A percentile compares a stretch with the other conserved stretches of the same genome.
These are phyloP conservation scores for Masnerella sp. DNA, from an alignment of 2,888 invertebrate species.

Conservation along the genomic window DNA sequence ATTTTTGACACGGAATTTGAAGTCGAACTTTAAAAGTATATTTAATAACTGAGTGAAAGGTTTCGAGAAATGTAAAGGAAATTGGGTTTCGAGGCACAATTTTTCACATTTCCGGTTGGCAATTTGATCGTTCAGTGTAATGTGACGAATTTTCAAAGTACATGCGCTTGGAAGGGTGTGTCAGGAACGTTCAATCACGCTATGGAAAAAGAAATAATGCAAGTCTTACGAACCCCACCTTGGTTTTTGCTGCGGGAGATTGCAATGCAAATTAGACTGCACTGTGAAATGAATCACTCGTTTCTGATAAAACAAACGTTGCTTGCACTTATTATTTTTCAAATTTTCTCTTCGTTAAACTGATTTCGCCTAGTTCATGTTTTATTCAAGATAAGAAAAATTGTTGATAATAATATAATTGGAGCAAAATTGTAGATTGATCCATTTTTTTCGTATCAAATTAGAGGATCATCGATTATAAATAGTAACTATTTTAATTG, in stretches of 20 bases:
- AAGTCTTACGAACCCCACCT: slow-evolving; percentile 57
- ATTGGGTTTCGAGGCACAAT: slow-evolving; percentile 34
- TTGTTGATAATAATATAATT: too few species aligned
- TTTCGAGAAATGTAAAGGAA: slow-evolving; percentile 37
- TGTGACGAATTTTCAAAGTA: slow-evolving; percentile 51
- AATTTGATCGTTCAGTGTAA: slow-evolving; percentile 50
- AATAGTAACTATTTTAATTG: too few species aligned
- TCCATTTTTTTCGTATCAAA: too few species aligned
- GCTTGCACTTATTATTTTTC: slow-evolving; percentile 20
- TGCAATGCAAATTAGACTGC: slow-evolving; percentile 55
- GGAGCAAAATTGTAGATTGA: too few species aligned
- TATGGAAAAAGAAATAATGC: slow-evolving; percentile 57
- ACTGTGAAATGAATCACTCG: slow-evolving; percentile 44
- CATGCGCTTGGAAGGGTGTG: slow-evolving; percentile 38
- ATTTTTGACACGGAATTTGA: too few species aligned
- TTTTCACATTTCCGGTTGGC: slow-evolving; percentile 46
- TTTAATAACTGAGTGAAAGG: too few species aligned
- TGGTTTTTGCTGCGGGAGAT: slow-evolving; percentile 38
- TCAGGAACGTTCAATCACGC: slow-evolving; percentile 52
- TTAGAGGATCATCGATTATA: too few species aligned
- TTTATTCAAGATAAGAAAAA: too few species aligned
- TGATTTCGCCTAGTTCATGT: too few species aligned
- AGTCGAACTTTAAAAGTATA: too few species aligned
- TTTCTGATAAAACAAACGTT: slow-evolving; percentile 39
- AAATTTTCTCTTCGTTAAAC: slow-evolving; percentile 19